Conservation (phyloP, 1,140 invertebrate species). For the Gonioctena quinquepunctata region DNA sequence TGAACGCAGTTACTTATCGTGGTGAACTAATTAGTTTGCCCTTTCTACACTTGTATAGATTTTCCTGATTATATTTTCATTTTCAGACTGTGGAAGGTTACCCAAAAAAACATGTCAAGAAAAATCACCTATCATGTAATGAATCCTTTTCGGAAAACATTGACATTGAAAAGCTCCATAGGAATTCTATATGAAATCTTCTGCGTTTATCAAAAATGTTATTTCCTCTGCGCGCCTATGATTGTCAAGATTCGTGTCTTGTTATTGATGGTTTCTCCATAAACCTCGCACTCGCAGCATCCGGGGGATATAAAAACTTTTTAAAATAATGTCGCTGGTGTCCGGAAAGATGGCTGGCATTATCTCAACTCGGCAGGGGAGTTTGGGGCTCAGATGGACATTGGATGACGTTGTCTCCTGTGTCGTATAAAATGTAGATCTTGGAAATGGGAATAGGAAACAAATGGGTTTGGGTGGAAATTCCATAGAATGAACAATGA, state of each 20-base stretch:
- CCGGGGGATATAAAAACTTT: slow-evolving; percentile 47
- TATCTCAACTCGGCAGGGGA: slow-evolving; percentile 44
- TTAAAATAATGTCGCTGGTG: slow-evolving; percentile 50
- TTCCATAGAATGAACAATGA: too few species aligned
- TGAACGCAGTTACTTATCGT: too few species aligned
- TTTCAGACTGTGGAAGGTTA: too few species aligned
- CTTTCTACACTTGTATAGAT: too few species aligned
- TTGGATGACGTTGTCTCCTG: slow-evolving; percentile 6
- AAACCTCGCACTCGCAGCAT: slow-evolving; percentile 32
- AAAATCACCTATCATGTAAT: too few species aligned
- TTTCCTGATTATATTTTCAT: too few species aligned
- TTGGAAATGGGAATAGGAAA: slow-evolving; percentile 6
- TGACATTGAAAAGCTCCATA: too few species aligned
- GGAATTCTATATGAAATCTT: too few species aligned
- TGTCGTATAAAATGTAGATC: slow-evolving; percentile 21
- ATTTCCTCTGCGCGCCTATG: background rate
- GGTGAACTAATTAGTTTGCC: too few species aligned
- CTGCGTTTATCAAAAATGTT: too few species aligned
- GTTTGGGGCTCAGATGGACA: background rate
- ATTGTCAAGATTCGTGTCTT: slow-evolving; percentile 27
- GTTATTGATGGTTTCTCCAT: slow-evolving; percentile 42
- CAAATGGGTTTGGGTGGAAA: background rate
- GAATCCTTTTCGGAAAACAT: too few species aligned
- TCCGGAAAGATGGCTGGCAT: slow-evolving; percentile 48
- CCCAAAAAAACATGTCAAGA: too few species aligned